These are phyloP conservation scores for Abrostola tripartita DNA, from an alignment of 2,888 invertebrate species.

Conservation along the genomic window DNA sequence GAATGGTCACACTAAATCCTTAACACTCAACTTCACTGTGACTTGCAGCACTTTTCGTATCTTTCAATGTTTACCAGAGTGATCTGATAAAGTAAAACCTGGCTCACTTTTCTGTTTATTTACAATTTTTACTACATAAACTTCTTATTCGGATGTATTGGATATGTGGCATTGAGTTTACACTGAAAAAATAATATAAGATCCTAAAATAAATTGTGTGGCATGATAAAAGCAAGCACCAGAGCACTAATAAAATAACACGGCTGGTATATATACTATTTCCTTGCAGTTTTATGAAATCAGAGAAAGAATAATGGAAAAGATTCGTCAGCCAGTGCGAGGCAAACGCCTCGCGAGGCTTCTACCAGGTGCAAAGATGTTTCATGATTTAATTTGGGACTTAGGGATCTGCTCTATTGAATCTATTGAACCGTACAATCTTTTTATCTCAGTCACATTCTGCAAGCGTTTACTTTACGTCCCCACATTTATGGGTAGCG, in stretches of 20 bases:
- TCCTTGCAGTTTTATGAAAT: constrained; percentile 64
- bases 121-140: constrained; percentile 26
- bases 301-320: constrained; percentile 76
- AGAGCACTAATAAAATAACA: constrained; percentile 44
- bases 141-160: constrained; percentile 30
- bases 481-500: constrained; percentile 53
- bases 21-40: constrained; percentile 80
- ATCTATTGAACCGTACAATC: constrained; percentile 85
- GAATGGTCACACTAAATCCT: constrained; percentile 81
- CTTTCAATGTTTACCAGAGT: constrained; percentile 63
- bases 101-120: constrained; percentile 41
- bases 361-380: constrained; percentile 85
- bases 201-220: constrained; percentile 21
- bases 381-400: constrained; percentile 88
- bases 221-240: constrained; percentile 10
- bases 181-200: constrained; percentile 22
- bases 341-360: constrained; percentile 74
- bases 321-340: constrained; percentile 76
- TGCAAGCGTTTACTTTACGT: constrained; percentile 67
- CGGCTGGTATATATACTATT: constrained; percentile 31
- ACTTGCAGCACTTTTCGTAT: constrained; percentile 70
- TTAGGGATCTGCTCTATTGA: constrained; percentile 86
- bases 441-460: constrained; percentile 76
- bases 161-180: constrained; percentile 24
- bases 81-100: constrained; percentile 51